These are phyloP conservation scores for Microctonus brassicae DNA, from an alignment of 2,888 invertebrate genomes.

Conservation along the genomic window DNA sequence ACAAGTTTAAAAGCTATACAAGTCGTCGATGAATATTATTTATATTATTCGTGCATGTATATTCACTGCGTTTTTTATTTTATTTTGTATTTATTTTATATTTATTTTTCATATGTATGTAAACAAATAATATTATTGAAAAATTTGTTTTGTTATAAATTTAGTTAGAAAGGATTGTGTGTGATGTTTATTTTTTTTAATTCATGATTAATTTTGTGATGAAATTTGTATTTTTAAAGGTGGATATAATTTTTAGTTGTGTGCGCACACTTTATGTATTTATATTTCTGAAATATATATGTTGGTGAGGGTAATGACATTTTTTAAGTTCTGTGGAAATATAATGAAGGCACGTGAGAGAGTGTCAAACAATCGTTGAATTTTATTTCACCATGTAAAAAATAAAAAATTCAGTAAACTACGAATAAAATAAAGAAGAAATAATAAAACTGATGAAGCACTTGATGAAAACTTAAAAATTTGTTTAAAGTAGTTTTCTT, in stretches of 20 bases:
- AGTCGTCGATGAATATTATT: constrained; percentile 37
- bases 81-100: constrained; percentile 4
- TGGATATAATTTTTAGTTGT: constrained; percentile 6
- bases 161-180: no score
- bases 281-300: constrained; percentile 9
- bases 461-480: not conserved
- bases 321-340: not conserved
- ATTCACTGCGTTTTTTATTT: constrained; percentile 15
- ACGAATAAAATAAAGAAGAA: not conserved
- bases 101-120: no score
- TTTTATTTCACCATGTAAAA: constrained; percentile 21
- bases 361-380: constrained; percentile 13
- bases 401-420: not conserved
- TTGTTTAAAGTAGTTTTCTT: not conserved
- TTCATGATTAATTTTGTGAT: not conserved
- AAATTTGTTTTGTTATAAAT: no score
- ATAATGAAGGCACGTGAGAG: not conserved
- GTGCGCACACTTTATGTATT: not conserved
- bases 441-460: not conserved
- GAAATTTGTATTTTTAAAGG: no score
- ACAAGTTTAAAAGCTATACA: constrained; percentile 39
- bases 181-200: not conserved
- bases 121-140: no score
- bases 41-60: constrained; percentile 18
- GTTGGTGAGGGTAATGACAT: constrained; percentile 7